phyloP scores from a whole-genome alignment of 2,113 vertebrate species.

The Pyxicephalus adspersus region DNA sequence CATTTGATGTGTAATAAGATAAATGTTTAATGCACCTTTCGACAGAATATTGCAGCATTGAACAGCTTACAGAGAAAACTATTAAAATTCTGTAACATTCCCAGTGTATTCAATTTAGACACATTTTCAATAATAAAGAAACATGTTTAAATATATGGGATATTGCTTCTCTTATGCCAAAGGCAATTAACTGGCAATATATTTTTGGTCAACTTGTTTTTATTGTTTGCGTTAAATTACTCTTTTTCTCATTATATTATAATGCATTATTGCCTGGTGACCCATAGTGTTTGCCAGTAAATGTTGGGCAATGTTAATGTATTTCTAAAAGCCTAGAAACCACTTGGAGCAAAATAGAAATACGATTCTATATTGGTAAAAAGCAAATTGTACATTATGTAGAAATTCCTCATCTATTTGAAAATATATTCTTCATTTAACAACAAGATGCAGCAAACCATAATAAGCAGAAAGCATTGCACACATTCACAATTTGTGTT shows the following conservation, averaged over 20 bases:
- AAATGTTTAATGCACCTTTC: constrained; percentile 48
- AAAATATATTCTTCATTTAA: too few relatives aligned
- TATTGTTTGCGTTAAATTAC: constrained; percentile 44
- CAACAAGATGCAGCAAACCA: too few relatives aligned
- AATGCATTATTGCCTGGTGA: constrained; percentile 45
- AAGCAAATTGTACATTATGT: too few relatives aligned
- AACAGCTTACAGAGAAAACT: not conserved
- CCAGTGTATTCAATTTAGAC: constrained; percentile 31
- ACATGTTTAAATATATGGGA: constrained; percentile 30
- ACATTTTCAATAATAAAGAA: constrained; percentile 25
- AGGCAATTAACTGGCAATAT: constrained; percentile 39
- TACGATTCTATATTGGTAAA: not conserved
- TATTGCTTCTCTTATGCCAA: constrained; percentile 38
- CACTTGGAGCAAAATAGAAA: not conserved
- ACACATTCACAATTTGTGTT: too few relatives aligned
- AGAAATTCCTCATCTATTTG: too few relatives aligned
- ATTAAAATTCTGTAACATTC: constrained; percentile 41
- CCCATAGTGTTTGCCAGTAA: constrained; percentile 33
- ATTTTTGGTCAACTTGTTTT: constrained; percentile 39
- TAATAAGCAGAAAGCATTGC: too few relatives aligned
- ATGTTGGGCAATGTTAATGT: constrained; percentile 4
- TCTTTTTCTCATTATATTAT: constrained; percentile 44
- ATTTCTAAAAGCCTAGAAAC: not conserved
- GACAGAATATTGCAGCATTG: constrained; percentile 34
- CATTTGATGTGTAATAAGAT: constrained; percentile 47